phyloP scores from a whole-genome alignment of 1,140 invertebrate species.

The Bombus sibiricus region DNA sequence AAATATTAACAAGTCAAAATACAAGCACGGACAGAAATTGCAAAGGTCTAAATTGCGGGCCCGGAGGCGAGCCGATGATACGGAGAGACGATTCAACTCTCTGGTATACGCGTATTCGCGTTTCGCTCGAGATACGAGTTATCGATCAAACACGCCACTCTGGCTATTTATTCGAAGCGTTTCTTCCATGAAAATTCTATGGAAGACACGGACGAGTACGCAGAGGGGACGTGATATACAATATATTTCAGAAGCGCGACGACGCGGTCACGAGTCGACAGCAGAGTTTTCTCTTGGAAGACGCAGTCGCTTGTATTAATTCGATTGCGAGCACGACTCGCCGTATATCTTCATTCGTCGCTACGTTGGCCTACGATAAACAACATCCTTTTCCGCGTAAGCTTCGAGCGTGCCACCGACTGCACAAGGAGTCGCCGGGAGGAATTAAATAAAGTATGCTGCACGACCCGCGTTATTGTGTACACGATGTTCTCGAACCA shows the following conservation, averaged over 20 bases:
- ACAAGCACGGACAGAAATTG: not conserved
- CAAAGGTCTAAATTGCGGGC: not conserved
- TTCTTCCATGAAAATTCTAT: constrained; percentile 1
- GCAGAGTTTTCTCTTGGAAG: not conserved
- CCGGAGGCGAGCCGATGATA: not conserved
- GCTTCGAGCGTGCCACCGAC: not conserved
- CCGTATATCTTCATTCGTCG: constrained; percentile 46
- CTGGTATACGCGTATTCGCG: not conserved
- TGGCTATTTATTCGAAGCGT: constrained; percentile 11
- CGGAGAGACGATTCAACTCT: not conserved
- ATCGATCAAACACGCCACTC: constrained; percentile 34
- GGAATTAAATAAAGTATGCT: constrained; percentile 58
- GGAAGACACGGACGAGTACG: not conserved
- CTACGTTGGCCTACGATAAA: constrained; percentile 35
- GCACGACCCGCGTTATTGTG: constrained; percentile 35
- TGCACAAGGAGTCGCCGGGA: constrained; percentile 15
- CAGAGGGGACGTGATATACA: not conserved
- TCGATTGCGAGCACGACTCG: constrained; percentile 35
- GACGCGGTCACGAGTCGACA: not conserved
- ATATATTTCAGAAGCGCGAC: not conserved
- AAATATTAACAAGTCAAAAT: constrained; percentile 7
- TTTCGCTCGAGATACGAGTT: constrained; percentile 5
- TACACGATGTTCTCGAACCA: constrained; percentile 25
- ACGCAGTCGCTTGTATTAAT: constrained; percentile 40
- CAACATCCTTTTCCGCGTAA: constrained; percentile 14